Evolutionary conservation across 2,888 invertebrate species (phyloP), one percentile per base, ranked within the genome.

Genomic region (Mesochorus sp.): DNA sequence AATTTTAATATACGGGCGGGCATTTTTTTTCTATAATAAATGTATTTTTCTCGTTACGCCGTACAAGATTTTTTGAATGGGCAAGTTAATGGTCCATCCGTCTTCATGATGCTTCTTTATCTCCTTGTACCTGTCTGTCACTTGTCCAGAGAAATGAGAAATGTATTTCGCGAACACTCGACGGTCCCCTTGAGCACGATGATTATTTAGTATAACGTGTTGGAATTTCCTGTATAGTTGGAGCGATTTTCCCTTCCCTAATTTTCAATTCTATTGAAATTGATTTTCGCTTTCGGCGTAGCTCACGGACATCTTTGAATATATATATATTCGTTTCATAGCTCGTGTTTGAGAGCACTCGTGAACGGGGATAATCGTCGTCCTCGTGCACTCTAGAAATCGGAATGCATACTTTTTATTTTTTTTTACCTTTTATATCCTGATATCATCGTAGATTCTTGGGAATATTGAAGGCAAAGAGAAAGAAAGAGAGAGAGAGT

Each of bases 241-340:
- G 21, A 47, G 26, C 26, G 28, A 59, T 73, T 73, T 49, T 44
- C 5, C 6, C 66, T 21, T 24, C 59, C 31, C 59, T 67, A 67
- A 74, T 67, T 67, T 51, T 67, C 59, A 67, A 74, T 74, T 74
- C 67, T 74, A 39, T 37, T 59, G 39, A 39, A 49, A 67, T 67
- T 14, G 28, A 51, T 67, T 74, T 47, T 51, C 31, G 37, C 42
- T 49, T 49, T 57, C 44, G 34, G 1, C 4, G 21, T 12, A 8
- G 47, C 44, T 47, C 26, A 47, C 17, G 26, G 6, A 34, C 8
- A 47, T 47, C 17, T 47, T 6, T 44, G n/a, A n/a, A 49, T 24
- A 42, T 12, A 8, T 44, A 6, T 44, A 39, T 39, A 39, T 44
- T 44, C 24, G 31, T 59, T 64, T 31, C 51, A 34, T 64, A 5